Conservation (phyloP, 2,113 vertebrate genomes). For the Platanista minor region DNA sequence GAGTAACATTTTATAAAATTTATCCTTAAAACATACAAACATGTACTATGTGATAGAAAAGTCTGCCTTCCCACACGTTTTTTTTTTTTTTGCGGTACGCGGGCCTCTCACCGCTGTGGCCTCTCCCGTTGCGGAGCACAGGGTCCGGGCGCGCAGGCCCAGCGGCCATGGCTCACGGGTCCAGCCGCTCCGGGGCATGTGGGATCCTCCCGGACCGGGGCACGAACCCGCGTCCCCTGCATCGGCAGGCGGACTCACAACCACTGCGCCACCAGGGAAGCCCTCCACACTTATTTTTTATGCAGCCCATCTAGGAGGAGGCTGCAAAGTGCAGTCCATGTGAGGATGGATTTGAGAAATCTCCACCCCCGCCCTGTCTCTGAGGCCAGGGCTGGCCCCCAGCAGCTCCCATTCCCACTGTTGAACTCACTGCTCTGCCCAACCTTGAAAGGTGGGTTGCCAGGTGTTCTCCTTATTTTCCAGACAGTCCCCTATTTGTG, state of each 20-base stretch:
- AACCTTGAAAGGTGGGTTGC: not conserved
- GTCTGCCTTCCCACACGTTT: not conserved
- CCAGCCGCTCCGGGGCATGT: too few relatives aligned
- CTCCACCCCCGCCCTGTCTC: not conserved
- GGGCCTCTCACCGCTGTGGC: too few relatives aligned
- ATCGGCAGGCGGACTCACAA: too few relatives aligned
- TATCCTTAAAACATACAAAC: not conserved
- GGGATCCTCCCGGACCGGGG: too few relatives aligned
- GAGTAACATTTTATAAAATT: not conserved
- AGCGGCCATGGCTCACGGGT: too few relatives aligned
- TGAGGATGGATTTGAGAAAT: not conserved
- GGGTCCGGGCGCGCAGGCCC: too few relatives aligned
- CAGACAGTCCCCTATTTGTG: not conserved
- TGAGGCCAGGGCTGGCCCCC: not conserved
- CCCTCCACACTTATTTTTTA: not conserved
- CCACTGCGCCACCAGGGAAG: too few relatives aligned
- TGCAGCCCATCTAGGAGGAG: not conserved
- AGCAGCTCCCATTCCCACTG: not conserved
- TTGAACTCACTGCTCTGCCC: not conserved
- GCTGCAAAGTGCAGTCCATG: not conserved
- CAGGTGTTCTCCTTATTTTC: not conserved
- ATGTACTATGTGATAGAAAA: not conserved
- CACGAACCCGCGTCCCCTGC: too few relatives aligned
- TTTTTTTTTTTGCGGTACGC: too few relatives aligned
- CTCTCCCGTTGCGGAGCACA: too few relatives aligned